Evolutionary conservation across 2,797 vertebrate species (phyloP), one percentile per base, ranked within the genome.

Genomic region (Apogon hyalosoma): DNA sequence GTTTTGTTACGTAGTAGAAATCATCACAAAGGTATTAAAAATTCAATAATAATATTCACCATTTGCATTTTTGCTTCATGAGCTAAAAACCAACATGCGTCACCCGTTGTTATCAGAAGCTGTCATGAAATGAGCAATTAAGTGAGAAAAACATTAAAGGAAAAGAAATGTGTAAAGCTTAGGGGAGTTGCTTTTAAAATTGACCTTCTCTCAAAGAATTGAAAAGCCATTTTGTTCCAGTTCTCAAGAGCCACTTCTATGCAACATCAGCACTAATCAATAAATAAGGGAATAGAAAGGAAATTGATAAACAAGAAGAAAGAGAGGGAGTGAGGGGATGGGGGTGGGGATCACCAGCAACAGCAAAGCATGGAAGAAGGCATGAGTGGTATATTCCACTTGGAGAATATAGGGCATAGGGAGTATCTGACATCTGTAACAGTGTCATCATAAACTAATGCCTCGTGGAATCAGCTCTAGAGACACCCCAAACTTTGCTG

Each of bases 401-500:
- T 61, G 41, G 56, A 62, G 63, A 69, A 67, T 53, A 56, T 31
- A 74, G 73, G 69, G 38, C 53, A 49, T 54, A 43, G 18, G 39
- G 63, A 65, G 42, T 16, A 57, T 60, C 43, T 69, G 71, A 77
- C 48, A 69, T 69, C 73, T 62, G 57, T 66, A 69, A 24, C 42
- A 60, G 61, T 47, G 71, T 74, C 66, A 94, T 93, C 94, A 91
- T 85, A 92, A 91, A 95, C 91, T 76, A 91, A 80, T 21, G 63
- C 57, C 73, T 87, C 90, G 91, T 88, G 92, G 89, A 93, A 92
- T 91, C 90, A 90, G 91, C 92, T 83, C 95, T 93, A 93, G 91
- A 93, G 88, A 91, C 87, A 86, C 92, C 90, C 88, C 90, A 82
- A 94, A 94, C 90, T 83, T 80, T 11, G 89, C 93, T 96, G 92